Evolutionary conservation across 2,888 invertebrate genomes (phyloP), one percentile per base, ranked within the genome.

Genomic region (Rutpela maculata): DNA sequence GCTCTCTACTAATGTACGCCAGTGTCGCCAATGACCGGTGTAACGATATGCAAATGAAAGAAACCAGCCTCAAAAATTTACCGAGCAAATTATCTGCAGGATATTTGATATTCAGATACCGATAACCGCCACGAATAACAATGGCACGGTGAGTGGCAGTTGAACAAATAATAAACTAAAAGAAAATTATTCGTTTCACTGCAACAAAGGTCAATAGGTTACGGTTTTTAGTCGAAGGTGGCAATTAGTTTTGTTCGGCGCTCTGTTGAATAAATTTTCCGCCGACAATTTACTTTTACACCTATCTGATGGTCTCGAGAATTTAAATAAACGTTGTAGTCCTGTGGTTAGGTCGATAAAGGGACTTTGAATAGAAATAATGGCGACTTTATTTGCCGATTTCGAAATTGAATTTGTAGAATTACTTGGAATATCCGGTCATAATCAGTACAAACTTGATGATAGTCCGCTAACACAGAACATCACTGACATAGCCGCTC

Each of bases 121-220:
- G 59, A 59, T 59, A 59, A 59, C 22, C 59, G 59, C 3, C 59
- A 59, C 22, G 59, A 59, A 59, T 59, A 59, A 59, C 9, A 59
- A 59, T 18, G 10, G 22, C 59, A 59, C 18, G 12, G 59, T 59
- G 59, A 59, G 19, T 59, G 59, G 22, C 79, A 75, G 75, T 79
- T 79, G 75, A 75, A 77, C 76, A 75, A 76, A 59, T 22, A 22
- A 22, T 22, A 19, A 19, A 59, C 10, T 22, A 59, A 22, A 12
- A 43, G 12, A 11, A 9, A 5, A 35, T 43, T 43, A 59, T 15
- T 22, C 22, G 19, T 59, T 59, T 22, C 19, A 11, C 22, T 18
- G 11, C 10, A 59, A 15, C 43, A 43, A 11, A 43, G 31, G 31
- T 35, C 31, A 9, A 9, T 35, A 35, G 6, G 6, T 35, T 35